These are phyloP conservation scores for Bombyx huttoni DNA, from an alignment of 2,888 invertebrate species.

Conservation along the genomic window DNA sequence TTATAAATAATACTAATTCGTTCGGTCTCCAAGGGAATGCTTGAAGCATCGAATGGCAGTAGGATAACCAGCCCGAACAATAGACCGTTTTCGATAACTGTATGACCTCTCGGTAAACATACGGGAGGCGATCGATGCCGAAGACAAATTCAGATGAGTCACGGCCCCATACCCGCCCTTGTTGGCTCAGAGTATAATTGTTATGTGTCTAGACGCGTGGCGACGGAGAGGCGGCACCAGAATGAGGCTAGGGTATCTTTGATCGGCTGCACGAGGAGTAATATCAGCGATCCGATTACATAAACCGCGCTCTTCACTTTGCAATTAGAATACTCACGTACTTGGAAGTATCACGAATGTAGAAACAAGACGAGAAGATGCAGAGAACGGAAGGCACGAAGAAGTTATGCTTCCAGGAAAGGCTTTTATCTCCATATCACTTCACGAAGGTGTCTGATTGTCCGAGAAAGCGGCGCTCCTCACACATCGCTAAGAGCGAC, in stretches of 20 bases:
- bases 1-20: neutral
- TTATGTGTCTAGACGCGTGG: constrained; percentile 64
- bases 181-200: constrained; percentile 59
- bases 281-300: neutral
- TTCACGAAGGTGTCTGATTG: constrained; percentile 51
- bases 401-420: constrained; percentile 45
- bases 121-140: constrained; percentile 52
- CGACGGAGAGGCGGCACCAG: constrained; percentile 55
- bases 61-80: constrained; percentile 26
- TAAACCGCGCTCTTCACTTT: neutral
- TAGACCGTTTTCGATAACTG: constrained; percentile 34
- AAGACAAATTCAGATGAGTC: constrained; percentile 55
- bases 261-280: neutral
- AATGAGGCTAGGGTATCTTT: constrained; percentile 33
- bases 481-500: constrained; percentile 53
- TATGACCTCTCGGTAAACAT: constrained; percentile 39
- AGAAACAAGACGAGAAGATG: constrained; percentile 46
- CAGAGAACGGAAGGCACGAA: constrained; percentile 64
- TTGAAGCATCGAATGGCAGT: constrained; percentile 8
- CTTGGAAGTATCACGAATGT: constrained; percentile 46
- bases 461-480: constrained; percentile 46
- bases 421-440: constrained; percentile 67
- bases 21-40: neutral
- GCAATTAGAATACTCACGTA: constrained; percentile 20
- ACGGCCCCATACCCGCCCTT: constrained; percentile 49